A percentile compares a stretch with the other conserved stretches of the same genome.
Conservation (phyloP, 2,113 vertebrate genomes). For the Carassius gibelio region DNA sequence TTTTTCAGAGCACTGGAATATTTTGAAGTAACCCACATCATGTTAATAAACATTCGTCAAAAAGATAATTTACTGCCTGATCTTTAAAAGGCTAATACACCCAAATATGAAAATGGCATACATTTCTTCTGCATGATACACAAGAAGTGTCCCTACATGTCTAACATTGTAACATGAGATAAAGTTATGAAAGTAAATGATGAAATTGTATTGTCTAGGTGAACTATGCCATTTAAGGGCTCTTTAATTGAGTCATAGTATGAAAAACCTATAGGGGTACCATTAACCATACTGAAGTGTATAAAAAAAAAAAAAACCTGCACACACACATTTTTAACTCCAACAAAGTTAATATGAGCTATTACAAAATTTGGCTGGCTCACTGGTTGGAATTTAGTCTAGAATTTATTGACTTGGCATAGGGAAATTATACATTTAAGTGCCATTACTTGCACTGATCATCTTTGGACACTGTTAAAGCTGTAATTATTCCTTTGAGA, state of each 20-base stretch:
- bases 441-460: not conserved
- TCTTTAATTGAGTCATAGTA: not conserved
- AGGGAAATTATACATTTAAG: not conserved
- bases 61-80: not conserved
- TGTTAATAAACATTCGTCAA: not conserved
- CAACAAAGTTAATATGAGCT: not conserved
- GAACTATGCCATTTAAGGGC: not conserved
- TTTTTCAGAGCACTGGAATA: slow-evolving; percentile 21
- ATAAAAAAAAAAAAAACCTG: no score
- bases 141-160: no score
- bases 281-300: not conserved
- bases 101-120: not conserved
- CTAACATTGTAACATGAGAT: no score
- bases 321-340: not conserved
- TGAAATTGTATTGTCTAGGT: no score
- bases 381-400: not conserved
- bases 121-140: not conserved
- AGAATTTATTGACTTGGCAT: not conserved
- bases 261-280: not conserved
- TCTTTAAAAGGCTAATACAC: not conserved
- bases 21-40: slow-evolving; percentile 26
- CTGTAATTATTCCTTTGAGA: slow-evolving; percentile 1
- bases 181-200: no score
- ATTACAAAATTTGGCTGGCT: not conserved
- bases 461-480: not conserved